A percentile compares a stretch with the other conserved stretches of the same genome.
phyloP scores from a whole-genome alignment of 2,888 invertebrate genomes.

The Nowickia ferox region DNA sequence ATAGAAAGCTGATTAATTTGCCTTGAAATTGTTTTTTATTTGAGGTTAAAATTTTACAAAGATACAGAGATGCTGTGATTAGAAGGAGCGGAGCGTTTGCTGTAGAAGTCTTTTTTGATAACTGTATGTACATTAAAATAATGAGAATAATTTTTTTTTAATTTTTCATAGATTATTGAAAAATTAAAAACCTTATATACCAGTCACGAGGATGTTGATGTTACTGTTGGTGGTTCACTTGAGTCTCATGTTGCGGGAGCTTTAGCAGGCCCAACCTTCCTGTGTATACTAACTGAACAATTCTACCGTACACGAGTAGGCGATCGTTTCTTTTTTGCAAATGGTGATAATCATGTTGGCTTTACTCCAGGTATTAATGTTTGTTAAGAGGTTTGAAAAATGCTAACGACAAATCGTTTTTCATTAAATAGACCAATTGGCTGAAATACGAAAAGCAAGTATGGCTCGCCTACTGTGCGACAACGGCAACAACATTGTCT shows the following conservation, averaged over 20 bases:
- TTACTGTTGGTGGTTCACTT: constrained; percentile 92
- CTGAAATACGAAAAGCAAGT: constrained; percentile 90
- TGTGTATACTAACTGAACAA: constrained; percentile 94
- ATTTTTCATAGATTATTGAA: constrained; percentile 83
- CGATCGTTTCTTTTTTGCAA: constrained; percentile 94
- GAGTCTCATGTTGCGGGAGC: constrained; percentile 91
- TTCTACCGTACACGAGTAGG: constrained; percentile 93
- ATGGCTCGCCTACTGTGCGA: constrained; percentile 92
- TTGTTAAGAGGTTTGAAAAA: not conserved
- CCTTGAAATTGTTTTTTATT: too few species aligned
- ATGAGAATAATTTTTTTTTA: not conserved
- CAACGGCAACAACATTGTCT: constrained; percentile 88
- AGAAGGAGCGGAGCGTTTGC: too few species aligned
- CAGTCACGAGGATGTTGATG: constrained; percentile 91
- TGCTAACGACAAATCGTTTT: constrained; percentile 2
- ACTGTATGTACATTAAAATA: not conserved
- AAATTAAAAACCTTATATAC: constrained; percentile 87
- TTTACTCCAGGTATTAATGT: constrained; percentile 84
- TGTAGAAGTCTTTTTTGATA: too few species aligned
- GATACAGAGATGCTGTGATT: too few species aligned
- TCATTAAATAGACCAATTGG: constrained; percentile 86
- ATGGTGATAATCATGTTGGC: constrained; percentile 85
- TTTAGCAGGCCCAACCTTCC: constrained; percentile 92
- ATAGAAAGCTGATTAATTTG: too few species aligned
- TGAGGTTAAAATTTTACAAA: too few species aligned